phyloP scores from a whole-genome alignment of 2,113 vertebrate genomes.

The Microtus ochrogaster region DNA sequence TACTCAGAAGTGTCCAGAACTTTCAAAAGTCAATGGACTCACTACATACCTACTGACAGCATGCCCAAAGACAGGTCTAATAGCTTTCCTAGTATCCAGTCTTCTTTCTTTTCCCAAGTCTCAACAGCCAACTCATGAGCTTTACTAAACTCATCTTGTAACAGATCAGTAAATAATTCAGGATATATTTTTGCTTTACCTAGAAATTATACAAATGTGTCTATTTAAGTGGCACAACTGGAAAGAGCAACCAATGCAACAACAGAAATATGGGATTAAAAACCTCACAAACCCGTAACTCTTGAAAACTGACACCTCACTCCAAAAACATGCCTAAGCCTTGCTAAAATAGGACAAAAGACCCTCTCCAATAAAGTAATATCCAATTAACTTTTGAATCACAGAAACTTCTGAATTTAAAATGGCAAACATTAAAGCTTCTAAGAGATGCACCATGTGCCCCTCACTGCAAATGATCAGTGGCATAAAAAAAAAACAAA shows the following conservation, averaged over 20 bases:
- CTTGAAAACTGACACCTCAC: neutral
- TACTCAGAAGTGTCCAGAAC: neutral
- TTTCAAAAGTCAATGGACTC: constrained; percentile 27
- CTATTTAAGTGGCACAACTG: neutral
- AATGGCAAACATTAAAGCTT: neutral
- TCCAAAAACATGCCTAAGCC: neutral
- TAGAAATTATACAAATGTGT: constrained; percentile 5
- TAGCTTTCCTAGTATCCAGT: neutral
- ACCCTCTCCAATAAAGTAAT: neutral
- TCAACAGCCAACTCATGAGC: constrained; percentile 33
- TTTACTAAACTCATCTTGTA: neutral
- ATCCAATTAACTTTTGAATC: constrained; percentile 11
- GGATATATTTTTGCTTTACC: neutral
- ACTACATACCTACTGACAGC: neutral
- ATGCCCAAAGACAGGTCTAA: neutral
- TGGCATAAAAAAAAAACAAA: neutral
- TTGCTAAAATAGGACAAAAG: neutral
- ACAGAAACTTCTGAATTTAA: constrained; percentile 43
- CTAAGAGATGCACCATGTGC: neutral
- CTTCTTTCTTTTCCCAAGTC: constrained; percentile 24
- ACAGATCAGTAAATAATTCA: constrained; percentile 19
- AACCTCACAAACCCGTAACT: constrained; percentile 10
- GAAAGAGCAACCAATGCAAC: neutral
- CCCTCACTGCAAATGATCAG: neutral
- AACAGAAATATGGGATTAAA: neutral